Base-by-base conservation (phyloP, 2,113 vertebrate species). In the Ptychochromis oligacanthus region DNA sequence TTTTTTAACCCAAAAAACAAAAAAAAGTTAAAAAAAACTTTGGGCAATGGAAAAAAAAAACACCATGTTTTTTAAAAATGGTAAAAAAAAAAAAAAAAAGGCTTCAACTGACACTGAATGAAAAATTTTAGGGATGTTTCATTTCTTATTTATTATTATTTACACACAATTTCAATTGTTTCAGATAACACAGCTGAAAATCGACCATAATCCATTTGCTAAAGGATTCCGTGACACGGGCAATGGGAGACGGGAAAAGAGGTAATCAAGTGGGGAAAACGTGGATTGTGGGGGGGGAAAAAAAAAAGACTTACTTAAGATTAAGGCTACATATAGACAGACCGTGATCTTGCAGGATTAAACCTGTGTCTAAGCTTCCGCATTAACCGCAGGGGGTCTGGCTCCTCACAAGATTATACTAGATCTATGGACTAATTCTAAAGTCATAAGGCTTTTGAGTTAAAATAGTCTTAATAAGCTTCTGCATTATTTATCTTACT, bases 151-250 rank as follows among this genome's bases (percentile, higher is more conserved):
- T 72, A 14, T 18, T 61, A 1, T 34, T 75, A 65, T 84, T 81
- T 36, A 74, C n/a, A 26, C 24, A 15, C 13, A 2, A 5, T 78
- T 75, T 59, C 55, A 14, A 14, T 57, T 55, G 80, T 94, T 93
- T 81, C 94, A 99, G 98, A 99, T 99, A 93, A 99, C 98, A 2
- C 98, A 99, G 88, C 95, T 99, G 95, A 99, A 99, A 96, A 99
- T 99, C 76, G 98, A 99, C 95, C 97, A 99, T 94, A 99, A 99
- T 82, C 98, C 98, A 1, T 99, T 99, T 91, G 98, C 98, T 80
- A 99, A 99, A 96, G 98, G 98, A 85, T 99, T 99, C 92, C 97
- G 98, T 82, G 98, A 99, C 95, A 99, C 98, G 2, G 98, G 98
- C 34, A 99, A 99, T 94, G 98, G 98, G 62, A 96, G 98, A 87